A percentile compares a stretch with the other conserved stretches of the same genome.
phyloP scores from a whole-genome alignment of 2,113 vertebrate species.

The Phoenicopterus ruber region DNA sequence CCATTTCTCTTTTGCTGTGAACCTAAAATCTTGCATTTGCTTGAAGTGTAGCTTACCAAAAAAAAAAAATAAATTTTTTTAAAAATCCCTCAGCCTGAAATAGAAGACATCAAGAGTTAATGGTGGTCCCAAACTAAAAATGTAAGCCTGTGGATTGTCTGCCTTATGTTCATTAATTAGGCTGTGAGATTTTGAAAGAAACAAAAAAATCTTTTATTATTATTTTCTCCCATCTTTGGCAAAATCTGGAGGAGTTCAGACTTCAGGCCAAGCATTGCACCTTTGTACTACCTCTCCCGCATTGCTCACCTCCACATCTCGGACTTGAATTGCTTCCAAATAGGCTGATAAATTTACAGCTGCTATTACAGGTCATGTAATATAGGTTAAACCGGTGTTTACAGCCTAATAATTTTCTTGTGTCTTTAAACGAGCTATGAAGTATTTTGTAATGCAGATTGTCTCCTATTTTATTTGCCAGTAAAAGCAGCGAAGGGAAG shows the following conservation, averaged over 20 bases:
- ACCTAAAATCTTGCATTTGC: background rate
- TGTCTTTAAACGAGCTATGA: background rate
- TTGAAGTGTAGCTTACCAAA: background rate
- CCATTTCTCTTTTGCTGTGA: background rate
- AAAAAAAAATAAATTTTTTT: no score
- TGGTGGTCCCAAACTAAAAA: background rate
- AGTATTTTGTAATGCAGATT: slow-evolving; percentile 24
- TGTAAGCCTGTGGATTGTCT: background rate
- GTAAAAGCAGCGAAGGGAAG: slow-evolving; percentile 10
- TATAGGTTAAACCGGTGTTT: slow-evolving; percentile 17
- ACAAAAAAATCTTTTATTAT: no score
- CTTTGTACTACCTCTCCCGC: background rate
- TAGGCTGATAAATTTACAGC: slow-evolving; percentile 17
- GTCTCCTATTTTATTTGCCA: background rate
- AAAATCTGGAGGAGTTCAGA: background rate
- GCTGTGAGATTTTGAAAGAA: background rate
- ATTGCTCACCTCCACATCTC: background rate
- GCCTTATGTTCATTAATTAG: background rate
- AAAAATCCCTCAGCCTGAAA: background rate
- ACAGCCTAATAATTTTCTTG: slow-evolving; percentile 6
- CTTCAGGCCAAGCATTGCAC: background rate
- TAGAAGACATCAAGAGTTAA: background rate
- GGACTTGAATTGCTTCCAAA: slow-evolving; percentile 5
- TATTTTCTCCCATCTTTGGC: background rate
- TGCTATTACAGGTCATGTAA: slow-evolving; percentile 1